These are phyloP conservation scores for Puffinus mauretanicus DNA, from an alignment of 2,113 vertebrate genomes.

Conservation along the genomic window DNA sequence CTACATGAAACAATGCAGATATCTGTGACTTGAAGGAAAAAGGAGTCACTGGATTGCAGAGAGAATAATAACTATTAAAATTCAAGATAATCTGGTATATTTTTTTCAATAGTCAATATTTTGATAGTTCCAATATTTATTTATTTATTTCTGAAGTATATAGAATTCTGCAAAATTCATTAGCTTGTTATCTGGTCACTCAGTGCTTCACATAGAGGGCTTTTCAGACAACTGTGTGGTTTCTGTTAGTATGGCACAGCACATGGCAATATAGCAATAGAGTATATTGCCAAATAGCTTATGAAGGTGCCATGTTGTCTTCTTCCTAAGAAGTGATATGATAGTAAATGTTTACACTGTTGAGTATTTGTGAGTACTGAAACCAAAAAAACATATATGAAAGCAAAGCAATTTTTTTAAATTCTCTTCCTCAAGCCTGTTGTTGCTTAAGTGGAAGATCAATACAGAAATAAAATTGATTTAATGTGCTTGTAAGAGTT, in stretches of 20 bases:
- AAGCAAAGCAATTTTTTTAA: neutral
- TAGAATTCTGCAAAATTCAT: neutral
- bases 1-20: neutral
- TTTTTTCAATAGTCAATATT: neutral
- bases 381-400: neutral
- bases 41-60: neutral
- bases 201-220: neutral
- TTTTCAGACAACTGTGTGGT: neutral
- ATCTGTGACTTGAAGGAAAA: neutral
- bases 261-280: neutral
- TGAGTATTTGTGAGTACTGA: neutral
- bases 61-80: neutral
- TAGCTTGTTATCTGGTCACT: neutral
- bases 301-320: neutral
- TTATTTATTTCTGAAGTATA: neutral
- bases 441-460: constrained; percentile 2
- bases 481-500: neutral
- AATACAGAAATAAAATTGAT: constrained; percentile 13
- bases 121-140: neutral
- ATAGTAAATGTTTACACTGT: neutral
- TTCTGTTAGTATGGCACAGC: neutral
- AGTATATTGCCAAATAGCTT: neutral
- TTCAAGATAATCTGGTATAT: neutral
- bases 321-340: neutral
- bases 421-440: neutral